These are phyloP conservation scores for Spodoptera litura DNA, from an alignment of 1,140 invertebrate genomes.

Conservation along the genomic window DNA sequence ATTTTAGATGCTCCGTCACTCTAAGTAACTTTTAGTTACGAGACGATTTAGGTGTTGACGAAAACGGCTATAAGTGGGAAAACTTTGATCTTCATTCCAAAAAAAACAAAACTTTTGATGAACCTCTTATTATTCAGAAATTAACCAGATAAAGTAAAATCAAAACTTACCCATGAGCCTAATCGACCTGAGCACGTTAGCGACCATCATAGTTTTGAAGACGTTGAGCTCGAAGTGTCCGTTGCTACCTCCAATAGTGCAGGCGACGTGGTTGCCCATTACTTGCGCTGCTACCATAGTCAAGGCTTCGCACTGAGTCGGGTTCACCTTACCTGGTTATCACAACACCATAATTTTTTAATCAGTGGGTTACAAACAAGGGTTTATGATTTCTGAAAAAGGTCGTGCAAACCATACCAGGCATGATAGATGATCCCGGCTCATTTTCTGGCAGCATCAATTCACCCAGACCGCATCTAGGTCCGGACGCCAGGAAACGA, in stretches of 20 bases:
- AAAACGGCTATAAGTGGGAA: too few relatives aligned
- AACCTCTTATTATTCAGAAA: too few relatives aligned
- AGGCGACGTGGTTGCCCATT: constrained; percentile 99
- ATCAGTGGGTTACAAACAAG: too few relatives aligned
- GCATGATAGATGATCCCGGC: constrained; percentile 99
- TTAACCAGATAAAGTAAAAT: too few relatives aligned
- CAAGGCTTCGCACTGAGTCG: constrained; percentile 99
- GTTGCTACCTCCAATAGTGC: constrained; percentile 97
- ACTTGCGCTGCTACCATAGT: constrained; percentile 99
- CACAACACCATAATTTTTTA: background rate
- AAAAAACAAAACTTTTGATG: too few relatives aligned
- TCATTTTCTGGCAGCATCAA: constrained; percentile 98
- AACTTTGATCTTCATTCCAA: too few relatives aligned
- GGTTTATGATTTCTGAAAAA: too few relatives aligned
- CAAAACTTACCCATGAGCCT: constrained; percentile 90
- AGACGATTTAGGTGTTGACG: too few relatives aligned
- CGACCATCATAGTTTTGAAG: constrained; percentile 99
- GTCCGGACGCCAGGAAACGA: constrained; percentile 97
- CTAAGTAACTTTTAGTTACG: too few relatives aligned
- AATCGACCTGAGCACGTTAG: constrained; percentile 98
- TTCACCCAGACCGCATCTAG: constrained; percentile 98
- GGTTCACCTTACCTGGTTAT: constrained; percentile 96
- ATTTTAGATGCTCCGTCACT: too few relatives aligned
- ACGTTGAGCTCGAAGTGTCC: constrained; percentile 99
- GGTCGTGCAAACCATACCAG: constrained; percentile 87